Base-by-base conservation (phyloP, 2,888 invertebrate genomes). In the Polietes domitor region DNA sequence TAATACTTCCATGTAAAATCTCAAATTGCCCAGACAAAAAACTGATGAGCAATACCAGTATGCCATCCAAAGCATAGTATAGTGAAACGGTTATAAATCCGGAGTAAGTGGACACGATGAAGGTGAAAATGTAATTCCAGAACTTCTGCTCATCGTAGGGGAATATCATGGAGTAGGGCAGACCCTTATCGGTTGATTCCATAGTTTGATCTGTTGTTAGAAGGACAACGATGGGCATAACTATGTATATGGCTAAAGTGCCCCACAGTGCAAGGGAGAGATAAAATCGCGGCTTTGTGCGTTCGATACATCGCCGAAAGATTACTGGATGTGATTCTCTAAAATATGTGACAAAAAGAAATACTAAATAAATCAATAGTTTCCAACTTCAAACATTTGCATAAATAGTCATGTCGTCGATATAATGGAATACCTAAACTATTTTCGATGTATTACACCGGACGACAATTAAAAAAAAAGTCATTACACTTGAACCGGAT, bases 121-220 rank as follows among this genome's bases (percentile, higher is more conserved):
- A 68, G 1, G 24, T 24, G 28, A 68, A n/a, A 4, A 68, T 68
- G 19, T 68, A 68, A 24, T 68, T 43, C 21, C 41, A 24, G 7
- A 9, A 21, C 24, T 43, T 41, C 24, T 68, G 68, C 12, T 37
- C 28, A 43, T 80, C 61, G 5, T 77, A 83, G 1, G 83, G 83
- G 43, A 79, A 77, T 47, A 76, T 24, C 83, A 83, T 83, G n/a
- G 61, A n/a, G 47, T 76, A 83, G 19, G 82, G 82, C 5, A 83
- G 15, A 5, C 26, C 10, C 24, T 83, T 83, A 61, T 83, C 61
- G 24, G 9, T 65, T 0, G 79, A 83, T 2, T 76, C 21, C 50
- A 83, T 28, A 10, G 65, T 79, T 76, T 79, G 83, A 41, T 79
- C 68, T 24, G 53, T 61, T 4, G 6, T 61, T 15, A 58, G 26